Percentiles rank a stretch among this genome's conserved stretches.
These are phyloP conservation scores for Tribolium castaneum DNA, from an alignment of 1,140 invertebrate species.

Conservation along the genomic window DNA sequence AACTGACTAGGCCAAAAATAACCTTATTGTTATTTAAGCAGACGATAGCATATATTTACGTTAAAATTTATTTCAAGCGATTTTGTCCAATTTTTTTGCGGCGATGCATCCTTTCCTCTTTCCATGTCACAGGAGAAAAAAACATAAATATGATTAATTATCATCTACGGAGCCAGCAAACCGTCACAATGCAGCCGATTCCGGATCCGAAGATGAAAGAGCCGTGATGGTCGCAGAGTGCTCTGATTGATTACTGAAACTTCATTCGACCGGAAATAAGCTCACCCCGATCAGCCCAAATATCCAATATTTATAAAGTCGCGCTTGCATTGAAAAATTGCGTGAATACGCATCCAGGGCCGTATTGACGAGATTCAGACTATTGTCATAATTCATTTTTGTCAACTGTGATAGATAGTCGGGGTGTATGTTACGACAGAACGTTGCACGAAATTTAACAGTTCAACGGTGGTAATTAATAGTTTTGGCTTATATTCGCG, in stretches of 20 bases:
- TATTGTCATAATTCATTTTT: constrained; percentile 11
- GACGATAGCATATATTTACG: no score
- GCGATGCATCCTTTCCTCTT: neutral
- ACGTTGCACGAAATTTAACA: constrained; percentile 19
- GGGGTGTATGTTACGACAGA: neutral
- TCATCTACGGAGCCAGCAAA: constrained; percentile 34
- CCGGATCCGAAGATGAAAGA: constrained; percentile 37
- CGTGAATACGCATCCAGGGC: constrained; percentile 4
- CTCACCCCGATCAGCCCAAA: constrained; percentile 27
- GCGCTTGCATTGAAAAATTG: constrained; percentile 34
- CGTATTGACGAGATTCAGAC: constrained; percentile 17
- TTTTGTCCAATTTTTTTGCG: no score
- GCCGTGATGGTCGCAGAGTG: constrained; percentile 39
- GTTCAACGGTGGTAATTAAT: constrained; percentile 25
- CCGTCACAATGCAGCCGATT: constrained; percentile 24
- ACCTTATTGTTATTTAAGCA: no score
- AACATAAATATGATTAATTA: constrained; percentile 44
- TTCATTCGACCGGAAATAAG: constrained; percentile 39
- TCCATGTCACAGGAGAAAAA: constrained; percentile 11
- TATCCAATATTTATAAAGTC: constrained; percentile 43
- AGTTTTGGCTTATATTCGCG: constrained; percentile 5
- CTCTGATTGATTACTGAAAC: constrained; percentile 40
- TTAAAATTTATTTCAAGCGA: no score
- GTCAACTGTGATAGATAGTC: constrained; percentile 16
- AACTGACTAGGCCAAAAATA: no score